Evolutionary conservation across 2,888 invertebrate species (phyloP).

Genomic region (Epiperipatus broadwayi): DNA sequence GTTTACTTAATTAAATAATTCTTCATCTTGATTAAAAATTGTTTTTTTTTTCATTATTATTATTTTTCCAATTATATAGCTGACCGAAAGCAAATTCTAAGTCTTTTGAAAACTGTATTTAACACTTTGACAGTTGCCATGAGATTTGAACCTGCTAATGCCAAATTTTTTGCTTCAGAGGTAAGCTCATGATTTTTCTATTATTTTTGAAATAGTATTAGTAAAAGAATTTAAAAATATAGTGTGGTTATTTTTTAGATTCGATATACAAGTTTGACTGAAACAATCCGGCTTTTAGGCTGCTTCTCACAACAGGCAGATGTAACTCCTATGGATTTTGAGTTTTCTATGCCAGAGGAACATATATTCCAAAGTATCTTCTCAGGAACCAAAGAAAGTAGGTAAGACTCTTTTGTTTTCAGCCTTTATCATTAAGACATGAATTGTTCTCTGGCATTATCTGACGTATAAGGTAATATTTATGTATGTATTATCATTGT

Average conservation of each 20-base stretch:
- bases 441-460: too few species aligned
- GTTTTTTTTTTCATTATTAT: neutral
- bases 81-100: slow-evolving; percentile 41
- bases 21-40: slow-evolving; percentile 6
- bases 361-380: slow-evolving; percentile 49
- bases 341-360: slow-evolving; percentile 26
- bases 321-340: slow-evolving; percentile 35
- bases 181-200: slow-evolving; percentile 30
- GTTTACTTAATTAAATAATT: slow-evolving; percentile 11
- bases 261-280: slow-evolving; percentile 77
- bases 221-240: neutral
- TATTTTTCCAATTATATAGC: slow-evolving; percentile 22
- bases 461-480: too few species aligned
- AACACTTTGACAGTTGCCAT: slow-evolving; percentile 89
- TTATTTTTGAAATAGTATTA: neutral
- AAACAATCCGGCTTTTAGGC: slow-evolving; percentile 72
- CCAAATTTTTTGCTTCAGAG: slow-evolving; percentile 91
- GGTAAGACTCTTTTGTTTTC: too few species aligned
- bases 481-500: too few species aligned
- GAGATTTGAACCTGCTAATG: slow-evolving; percentile 97
- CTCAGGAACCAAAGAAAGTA: too few species aligned
- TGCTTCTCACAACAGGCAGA: slow-evolving; percentile 50
- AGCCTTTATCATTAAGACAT: too few species aligned
- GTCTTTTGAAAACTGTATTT: slow-evolving; percentile 67
- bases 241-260: slow-evolving; percentile 46